A percentile compares a stretch with the other conserved stretches of the same genome.
phyloP scores from a whole-genome alignment of 2,888 invertebrate genomes.

The Calameuta pallipes region DNA sequence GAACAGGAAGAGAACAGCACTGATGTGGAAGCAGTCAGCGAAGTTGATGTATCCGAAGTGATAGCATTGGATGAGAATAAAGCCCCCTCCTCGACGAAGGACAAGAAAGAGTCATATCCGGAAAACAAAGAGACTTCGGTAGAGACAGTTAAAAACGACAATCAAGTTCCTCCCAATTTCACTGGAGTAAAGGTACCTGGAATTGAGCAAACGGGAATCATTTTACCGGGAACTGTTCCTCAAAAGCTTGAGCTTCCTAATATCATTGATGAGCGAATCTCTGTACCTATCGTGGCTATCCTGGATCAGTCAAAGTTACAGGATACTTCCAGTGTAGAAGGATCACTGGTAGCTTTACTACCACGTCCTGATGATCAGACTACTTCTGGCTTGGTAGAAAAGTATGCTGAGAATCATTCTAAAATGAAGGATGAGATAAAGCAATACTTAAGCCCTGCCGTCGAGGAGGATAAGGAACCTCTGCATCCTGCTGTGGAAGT shows the following conservation, averaged over 20 bases:
- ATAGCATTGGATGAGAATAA: constrained; percentile 2
- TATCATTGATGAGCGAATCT: constrained; percentile 24
- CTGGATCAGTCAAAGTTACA: constrained; percentile 29
- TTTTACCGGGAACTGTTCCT: constrained; percentile 16
- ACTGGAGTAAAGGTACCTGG: constrained; percentile 3
- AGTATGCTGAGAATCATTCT: constrained; percentile 18
- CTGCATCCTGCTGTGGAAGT: constrained; percentile 1
- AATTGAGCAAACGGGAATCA: constrained; percentile 6
- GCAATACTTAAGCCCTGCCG: constrained; percentile 19
- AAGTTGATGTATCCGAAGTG: constrained; percentile 12
- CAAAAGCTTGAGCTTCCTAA: constrained; percentile 34
- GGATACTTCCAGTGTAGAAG: constrained; percentile 20
- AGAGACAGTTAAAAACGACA: too few species aligned
- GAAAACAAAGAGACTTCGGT: too few species aligned
- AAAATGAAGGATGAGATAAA: constrained; percentile 24
- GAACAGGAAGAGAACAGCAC: constrained; percentile 16
- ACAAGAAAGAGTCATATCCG: too few species aligned
- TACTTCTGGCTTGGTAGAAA: constrained; percentile 13
- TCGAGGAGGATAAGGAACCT: constrained; percentile 11
- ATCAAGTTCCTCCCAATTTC: too few species aligned
- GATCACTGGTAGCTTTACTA: constrained; percentile 32
- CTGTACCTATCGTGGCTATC: constrained; percentile 38
- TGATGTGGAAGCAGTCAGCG: background rate
- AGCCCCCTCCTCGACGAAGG: too few species aligned
- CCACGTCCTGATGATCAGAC: constrained; percentile 13